Base-by-base conservation (phyloP, 1,140 invertebrate species). In the Saxidomus purpurata region DNA sequence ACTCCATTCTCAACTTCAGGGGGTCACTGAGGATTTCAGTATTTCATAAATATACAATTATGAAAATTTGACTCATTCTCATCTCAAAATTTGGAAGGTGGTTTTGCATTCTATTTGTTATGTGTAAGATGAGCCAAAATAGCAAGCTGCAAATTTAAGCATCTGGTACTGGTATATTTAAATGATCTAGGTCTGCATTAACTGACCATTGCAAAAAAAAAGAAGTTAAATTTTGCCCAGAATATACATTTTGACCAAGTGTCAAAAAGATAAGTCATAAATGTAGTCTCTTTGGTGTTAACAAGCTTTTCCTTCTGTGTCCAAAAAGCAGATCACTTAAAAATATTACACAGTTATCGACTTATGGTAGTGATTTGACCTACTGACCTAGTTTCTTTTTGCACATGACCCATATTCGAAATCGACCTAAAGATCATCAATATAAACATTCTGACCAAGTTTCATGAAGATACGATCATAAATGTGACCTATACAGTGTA, bases 281-380 rank as follows among this genome's bases (percentile, higher is more conserved):
- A n/a, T n/a, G n/a, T n/a, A n/a, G n/a, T n/a, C n/a, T n/a, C n/a
- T n/a, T n/a, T n/a, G n/a, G n/a, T n/a, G n/a, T n/a, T n/a, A n/a
- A n/a, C n/a, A n/a, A n/a, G n/a, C n/a, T n/a, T n/a, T n/a, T n/a
- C n/a, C n/a, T 76, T 76, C 71, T 76, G 71, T 76, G 71, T 76
- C 71, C 71, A 76, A 76, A 76, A 76, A 76, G 71, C 71, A 76
- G 71, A 76, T 76, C 71, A 76, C 71, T 76, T 76, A 76, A 76
- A 76, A 76, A 76, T 76, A 76, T 76, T 76, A 76, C 71, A 76
- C 71, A 76, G 71, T 76, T 76, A 76, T 76, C 71, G 71, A 76
- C 71, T 76, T 76, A 76, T 76, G 71, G 71, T 76, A 76, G 9
- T 13, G 13, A 17, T 13, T 76, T 76, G 15, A n/a, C n/a, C n/a